Evolutionary conservation across 2,113 vertebrate genomes (phyloP).

Genomic region (Ictidomys tridecemlineatus): DNA sequence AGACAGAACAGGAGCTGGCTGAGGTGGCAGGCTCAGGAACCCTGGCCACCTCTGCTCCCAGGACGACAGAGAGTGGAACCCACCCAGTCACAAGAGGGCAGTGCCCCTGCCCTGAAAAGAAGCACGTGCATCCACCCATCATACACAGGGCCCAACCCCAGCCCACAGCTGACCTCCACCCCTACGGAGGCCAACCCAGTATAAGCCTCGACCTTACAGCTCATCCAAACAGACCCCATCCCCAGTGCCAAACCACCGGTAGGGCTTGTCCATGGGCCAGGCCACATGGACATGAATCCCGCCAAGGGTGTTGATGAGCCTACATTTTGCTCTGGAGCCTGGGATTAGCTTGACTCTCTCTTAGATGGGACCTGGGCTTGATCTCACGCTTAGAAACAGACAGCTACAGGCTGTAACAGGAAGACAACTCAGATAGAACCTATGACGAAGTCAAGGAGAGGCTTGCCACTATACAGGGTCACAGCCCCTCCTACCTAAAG

Average conservation of each 20-base stretch:
- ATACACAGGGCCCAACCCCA: fast-evolving
- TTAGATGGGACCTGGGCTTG: fast-evolving
- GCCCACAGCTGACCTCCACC: neutral
- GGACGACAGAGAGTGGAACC: neutral
- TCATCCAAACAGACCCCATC: too few species aligned
- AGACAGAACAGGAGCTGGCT: neutral
- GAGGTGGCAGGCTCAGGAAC: neutral
- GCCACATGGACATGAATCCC: neutral
- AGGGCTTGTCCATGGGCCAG: fast-evolving
- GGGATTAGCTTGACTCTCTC: neutral
- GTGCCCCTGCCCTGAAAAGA: neutral
- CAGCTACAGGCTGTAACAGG: neutral
- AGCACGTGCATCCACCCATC: neutral
- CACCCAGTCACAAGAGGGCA: fast-evolving
- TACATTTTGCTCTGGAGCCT: too few species aligned
- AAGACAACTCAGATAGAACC: neutral
- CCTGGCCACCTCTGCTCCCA: neutral
- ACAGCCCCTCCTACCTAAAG: neutral
- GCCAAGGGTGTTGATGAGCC: neutral
- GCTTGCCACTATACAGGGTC: too few species aligned
- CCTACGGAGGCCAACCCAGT: neutral
- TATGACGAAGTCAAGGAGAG: too few species aligned
- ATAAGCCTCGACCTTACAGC: fast-evolving
- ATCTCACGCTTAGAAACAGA: neutral
- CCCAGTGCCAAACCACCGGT: fast-evolving